Percentiles rank a stretch among this genome's conserved stretches.
phyloP scores from a whole-genome alignment of 2,113 vertebrate genomes.

The Ariopsis seemanni region DNA sequence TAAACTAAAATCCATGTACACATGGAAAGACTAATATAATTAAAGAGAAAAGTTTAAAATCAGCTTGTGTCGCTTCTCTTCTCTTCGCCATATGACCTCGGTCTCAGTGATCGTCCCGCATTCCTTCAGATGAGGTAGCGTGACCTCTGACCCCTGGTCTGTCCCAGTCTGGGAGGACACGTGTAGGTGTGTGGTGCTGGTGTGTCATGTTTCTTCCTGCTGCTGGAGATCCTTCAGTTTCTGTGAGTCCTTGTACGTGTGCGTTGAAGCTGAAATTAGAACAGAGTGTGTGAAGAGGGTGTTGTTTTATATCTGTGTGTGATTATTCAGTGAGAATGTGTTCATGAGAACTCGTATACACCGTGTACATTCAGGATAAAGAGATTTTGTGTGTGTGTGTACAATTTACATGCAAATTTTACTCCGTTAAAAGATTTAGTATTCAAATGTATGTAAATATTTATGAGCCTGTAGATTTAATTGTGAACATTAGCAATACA shows the following conservation, averaged over 20 bases:
- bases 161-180: background rate
- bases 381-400: background rate
- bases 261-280: background rate
- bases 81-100: background rate
- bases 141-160: background rate
- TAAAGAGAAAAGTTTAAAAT: background rate
- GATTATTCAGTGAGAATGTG: background rate
- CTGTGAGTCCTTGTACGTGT: background rate
- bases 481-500: background rate
- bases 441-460: background rate
- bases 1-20: background rate
- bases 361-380: background rate
- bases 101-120: background rate
- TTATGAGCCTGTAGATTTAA: background rate
- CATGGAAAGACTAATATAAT: background rate
- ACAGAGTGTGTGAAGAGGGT: background rate
- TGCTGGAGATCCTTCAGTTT: background rate
- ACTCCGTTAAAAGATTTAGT: background rate
- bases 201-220: background rate
- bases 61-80: background rate
- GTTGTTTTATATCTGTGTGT: constrained; percentile 9
- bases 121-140: background rate
- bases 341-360: background rate
- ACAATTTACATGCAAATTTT: background rate
- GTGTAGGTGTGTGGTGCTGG: background rate